phyloP scores from a whole-genome alignment of 2,113 vertebrate species.

The Pangasianodon hypophthalmus region DNA sequence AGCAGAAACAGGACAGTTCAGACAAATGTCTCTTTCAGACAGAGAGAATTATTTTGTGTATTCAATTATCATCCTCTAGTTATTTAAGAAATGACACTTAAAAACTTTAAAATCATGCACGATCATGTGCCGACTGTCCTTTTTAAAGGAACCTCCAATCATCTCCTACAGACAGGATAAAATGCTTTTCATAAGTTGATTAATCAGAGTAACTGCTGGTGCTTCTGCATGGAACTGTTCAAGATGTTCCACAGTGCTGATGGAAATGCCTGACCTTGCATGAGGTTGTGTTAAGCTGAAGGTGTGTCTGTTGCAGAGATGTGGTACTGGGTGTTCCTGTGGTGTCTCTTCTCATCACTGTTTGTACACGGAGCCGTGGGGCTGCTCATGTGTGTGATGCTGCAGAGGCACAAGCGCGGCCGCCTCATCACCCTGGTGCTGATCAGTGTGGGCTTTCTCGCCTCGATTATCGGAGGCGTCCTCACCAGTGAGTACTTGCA shows the following conservation, averaged over 20 bases:
- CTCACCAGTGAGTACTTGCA: constrained; percentile 89
- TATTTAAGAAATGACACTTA: no score
- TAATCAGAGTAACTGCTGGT: no score
- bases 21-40: no score
- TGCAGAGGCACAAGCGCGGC: constrained; percentile 92
- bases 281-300: background rate
- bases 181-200: no score
- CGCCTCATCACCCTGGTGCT: constrained; percentile 92
- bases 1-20: no score
- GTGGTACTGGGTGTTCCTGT: constrained; percentile 99
- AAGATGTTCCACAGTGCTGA: background rate
- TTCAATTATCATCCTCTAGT: no score
- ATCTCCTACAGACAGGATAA: no score
- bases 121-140: no score
- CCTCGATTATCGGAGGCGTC: constrained; percentile 89
- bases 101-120: no score
- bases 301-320: constrained; percentile 81
- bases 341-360: constrained; percentile 98
- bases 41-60: no score
- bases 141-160: no score
- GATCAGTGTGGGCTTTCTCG: constrained; percentile 92
- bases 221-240: no score
- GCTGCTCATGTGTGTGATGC: constrained; percentile 93
- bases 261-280: background rate
- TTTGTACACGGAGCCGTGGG: constrained; percentile 90